These are phyloP conservation scores for Adela reaumurella DNA, from an alignment of 2,888 invertebrate genomes.

Conservation along the genomic window DNA sequence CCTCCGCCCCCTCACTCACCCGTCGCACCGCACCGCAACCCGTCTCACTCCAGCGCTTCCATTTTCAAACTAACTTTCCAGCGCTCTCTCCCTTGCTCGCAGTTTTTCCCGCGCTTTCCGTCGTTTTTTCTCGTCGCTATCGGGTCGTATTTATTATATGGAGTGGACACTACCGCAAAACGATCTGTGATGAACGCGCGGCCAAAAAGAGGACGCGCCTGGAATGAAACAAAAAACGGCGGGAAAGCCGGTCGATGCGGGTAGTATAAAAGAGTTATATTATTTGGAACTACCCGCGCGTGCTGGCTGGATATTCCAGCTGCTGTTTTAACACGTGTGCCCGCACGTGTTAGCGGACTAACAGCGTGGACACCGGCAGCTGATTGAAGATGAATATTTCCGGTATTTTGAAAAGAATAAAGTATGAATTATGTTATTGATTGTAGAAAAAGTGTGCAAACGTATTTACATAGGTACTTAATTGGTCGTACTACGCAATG, in stretches of 20 bases:
- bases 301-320: too few relatives aligned
- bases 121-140: neutral
- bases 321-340: too few relatives aligned
- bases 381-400: too few relatives aligned
- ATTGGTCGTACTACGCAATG: too few relatives aligned
- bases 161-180: neutral
- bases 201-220: neutral
- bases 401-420: too few relatives aligned
- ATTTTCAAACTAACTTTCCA: neutral
- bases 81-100: neutral
- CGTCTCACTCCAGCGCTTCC: constrained; percentile 23
- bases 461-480: too few relatives aligned
- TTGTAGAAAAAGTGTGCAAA: too few relatives aligned
- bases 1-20: constrained; percentile 17
- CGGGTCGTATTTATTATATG: neutral
- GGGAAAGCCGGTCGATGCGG: neutral
- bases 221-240: neutral
- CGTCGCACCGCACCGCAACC: constrained; percentile 7
- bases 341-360: too few relatives aligned
- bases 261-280: too few relatives aligned
- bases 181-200: neutral
- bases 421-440: too few relatives aligned
- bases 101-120: neutral
- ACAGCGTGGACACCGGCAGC: too few relatives aligned
- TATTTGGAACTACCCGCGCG: too few relatives aligned